phyloP scores from a whole-genome alignment of 1,140 invertebrate species.

The Sinella curviseta region DNA sequence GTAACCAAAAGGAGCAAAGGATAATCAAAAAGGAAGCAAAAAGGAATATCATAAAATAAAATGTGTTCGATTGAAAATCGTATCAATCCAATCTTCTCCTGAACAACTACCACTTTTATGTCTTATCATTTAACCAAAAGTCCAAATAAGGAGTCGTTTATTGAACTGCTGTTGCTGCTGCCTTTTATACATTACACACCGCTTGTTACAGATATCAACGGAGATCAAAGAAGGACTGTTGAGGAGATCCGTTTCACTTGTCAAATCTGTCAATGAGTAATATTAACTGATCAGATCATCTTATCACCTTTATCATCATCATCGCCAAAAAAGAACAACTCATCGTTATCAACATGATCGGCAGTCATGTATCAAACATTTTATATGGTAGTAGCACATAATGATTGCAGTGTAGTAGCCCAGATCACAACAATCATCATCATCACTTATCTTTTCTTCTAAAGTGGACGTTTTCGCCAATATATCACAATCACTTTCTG shows the following conservation, averaged over 20 bases:
- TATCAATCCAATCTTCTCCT: not conserved
- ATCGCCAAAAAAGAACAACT: not conserved
- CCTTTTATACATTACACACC: not conserved
- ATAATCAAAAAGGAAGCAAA: not conserved
- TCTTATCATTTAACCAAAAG: not conserved
- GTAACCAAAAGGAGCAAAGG: not conserved
- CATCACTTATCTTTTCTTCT: not conserved
- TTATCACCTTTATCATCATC: not conserved
- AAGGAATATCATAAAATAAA: not conserved
- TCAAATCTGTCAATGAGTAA: constrained; percentile 3
- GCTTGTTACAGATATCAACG: not conserved
- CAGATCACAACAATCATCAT: not conserved
- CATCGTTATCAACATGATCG: no score
- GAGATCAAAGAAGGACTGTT: not conserved
- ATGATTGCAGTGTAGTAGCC: not conserved
- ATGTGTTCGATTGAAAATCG: not conserved
- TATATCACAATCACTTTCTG: not conserved
- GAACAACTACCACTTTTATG: not conserved
- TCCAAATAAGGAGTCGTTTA: constrained; percentile 8
- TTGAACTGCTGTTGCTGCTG: not conserved
- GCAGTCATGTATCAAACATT: no score
- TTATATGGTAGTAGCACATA: not conserved
- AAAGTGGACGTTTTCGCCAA: not conserved
- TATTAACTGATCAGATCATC: not conserved
- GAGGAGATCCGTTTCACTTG: constrained; percentile 1